Evolutionary conservation across 2,113 vertebrate genomes (phyloP), one percentile per base, ranked within the genome.

Genomic region (Syngnathus scovelli): DNA sequence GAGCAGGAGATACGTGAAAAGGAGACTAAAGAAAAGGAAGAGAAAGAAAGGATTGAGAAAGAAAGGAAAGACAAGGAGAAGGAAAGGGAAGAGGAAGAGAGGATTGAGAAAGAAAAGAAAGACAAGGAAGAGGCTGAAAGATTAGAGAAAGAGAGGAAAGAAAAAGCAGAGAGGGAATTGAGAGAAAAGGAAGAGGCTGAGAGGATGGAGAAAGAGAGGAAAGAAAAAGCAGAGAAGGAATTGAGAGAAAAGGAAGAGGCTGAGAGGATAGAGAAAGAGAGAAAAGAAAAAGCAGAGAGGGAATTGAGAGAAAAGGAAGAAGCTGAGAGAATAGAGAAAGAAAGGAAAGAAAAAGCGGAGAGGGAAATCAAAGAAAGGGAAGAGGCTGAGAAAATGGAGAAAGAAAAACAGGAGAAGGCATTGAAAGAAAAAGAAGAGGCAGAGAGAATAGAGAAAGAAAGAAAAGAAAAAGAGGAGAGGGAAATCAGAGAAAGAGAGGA

Each of bases 401-500:
- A 37, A 37, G 16, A 37, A 1, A 58, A 1, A 58, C n/a, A 10
- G 27, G 27, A 71, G 10, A 67, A 8, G 16, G 74, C 71, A 6
- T 54, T 27, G 10, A 21, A 9, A 7, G 61, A 71, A 7, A 63
- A 4, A n/a, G 63, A 78, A n/a, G 1, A 9, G 0, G 46, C 23
- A 23, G 68, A 75, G 11, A 71, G 18, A 13, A 41, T 75, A 18
- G 36, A 68, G 33, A 66, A 62, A 41, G 76, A 78, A 7, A 44
- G 3, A 7, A 37, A 61, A 23, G 19, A 33, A 3, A 62, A 67
- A 12, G 59, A 77, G 39, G 43, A 27, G 13, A 44, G 39, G 82
- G 49, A n/a, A 52, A 2, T 21, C 90, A 72, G 19, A 46, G 86
- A 44, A 87, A 90, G 23, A 12, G 27, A 49, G 75, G 86, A 38